Percentiles rank a stretch among this genome's conserved stretches.
phyloP scores from a whole-genome alignment of 35 echinoderm and acorn worm species.

The Apostichopus parvimensis region DNA sequence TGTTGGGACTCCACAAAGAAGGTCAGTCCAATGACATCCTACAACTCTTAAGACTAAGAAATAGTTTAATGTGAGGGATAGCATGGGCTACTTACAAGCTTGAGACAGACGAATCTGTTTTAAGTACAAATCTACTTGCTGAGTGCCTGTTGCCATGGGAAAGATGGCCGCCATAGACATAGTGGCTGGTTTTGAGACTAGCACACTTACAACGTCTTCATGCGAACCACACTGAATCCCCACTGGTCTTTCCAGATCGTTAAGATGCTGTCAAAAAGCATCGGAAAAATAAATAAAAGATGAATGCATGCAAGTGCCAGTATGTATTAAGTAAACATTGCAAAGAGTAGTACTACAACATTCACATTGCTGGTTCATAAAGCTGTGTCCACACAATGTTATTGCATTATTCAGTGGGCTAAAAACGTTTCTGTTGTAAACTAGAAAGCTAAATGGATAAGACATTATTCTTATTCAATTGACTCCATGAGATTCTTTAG shows the following conservation, averaged over 20 bases:
- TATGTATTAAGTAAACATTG: no score
- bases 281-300: background rate
- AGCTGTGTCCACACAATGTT: no score
- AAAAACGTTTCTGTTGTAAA: no score
- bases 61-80: background rate
- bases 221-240: constrained; percentile 6
- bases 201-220: background rate
- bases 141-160: background rate
- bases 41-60: no score
- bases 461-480: no score
- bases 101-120: background rate
- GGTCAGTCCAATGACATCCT: no score
- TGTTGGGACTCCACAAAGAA: no score
- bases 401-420: no score
- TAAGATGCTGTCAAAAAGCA: background rate
- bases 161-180: background rate
- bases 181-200: constrained; percentile 42
- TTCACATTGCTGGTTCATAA: no score
- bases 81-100: background rate
- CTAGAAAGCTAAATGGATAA: no score
- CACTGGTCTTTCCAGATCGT: constrained; percentile 29
- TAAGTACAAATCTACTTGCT: constrained; percentile 20
- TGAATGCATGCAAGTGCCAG: background rate
- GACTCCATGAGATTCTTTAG: no score
- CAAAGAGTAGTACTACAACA: no score